Conservation (phyloP, 2,797 vertebrate genomes). For the Melanotaenia parkinsoni region DNA sequence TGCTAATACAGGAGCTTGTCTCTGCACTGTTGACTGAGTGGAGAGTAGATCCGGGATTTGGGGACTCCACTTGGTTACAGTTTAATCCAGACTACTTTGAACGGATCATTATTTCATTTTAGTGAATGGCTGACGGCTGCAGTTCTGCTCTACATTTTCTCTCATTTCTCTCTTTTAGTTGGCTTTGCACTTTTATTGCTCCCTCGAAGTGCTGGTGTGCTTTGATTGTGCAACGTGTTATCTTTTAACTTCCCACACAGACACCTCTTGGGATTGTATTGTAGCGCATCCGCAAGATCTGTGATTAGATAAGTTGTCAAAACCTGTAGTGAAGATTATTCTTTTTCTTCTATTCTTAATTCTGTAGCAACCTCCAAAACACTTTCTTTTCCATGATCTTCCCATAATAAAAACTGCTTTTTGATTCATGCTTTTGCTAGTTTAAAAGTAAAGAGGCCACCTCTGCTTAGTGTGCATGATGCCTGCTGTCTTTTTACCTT, state of each 20-base stretch:
- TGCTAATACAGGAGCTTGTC: constrained; percentile 72
- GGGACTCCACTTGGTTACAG: constrained; percentile 48
- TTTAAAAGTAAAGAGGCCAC: constrained; percentile 45
- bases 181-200: not conserved
- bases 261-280: constrained; percentile 11
- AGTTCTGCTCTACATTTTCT: not conserved
- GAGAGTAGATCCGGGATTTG: constrained; percentile 57
- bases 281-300: constrained; percentile 20
- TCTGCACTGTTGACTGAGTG: constrained; percentile 57
- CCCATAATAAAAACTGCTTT: constrained; percentile 10
- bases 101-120: constrained; percentile 20
- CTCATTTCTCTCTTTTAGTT: not conserved
- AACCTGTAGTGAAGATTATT: not conserved
- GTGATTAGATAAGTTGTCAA: constrained; percentile 13
- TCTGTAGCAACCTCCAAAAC: not conserved
- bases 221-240: not conserved
- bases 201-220: not conserved
- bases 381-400: constrained; percentile 2
- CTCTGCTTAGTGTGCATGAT: constrained; percentile 63
- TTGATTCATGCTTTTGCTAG: constrained; percentile 34
- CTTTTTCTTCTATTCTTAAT: constrained; percentile 8
- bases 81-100: constrained; percentile 66
- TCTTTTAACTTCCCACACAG: constrained; percentile 26
- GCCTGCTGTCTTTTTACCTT: constrained; percentile 54
- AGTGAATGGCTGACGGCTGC: not conserved